Conservation (phyloP, 1,140 invertebrate genomes). For the Globodera rostochiensis region DNA sequence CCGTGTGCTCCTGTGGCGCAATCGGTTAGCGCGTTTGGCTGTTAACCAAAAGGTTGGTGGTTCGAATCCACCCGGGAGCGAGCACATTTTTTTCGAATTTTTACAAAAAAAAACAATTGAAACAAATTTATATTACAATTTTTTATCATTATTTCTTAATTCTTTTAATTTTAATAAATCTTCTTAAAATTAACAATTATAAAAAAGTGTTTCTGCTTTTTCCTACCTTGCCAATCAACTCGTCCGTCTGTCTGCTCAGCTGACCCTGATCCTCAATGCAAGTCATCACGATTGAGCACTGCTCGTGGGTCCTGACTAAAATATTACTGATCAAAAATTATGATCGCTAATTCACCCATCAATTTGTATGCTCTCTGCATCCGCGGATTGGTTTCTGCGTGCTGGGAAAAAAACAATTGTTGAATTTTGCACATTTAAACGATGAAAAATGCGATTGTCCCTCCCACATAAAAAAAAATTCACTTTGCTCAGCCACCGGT, state of each 20-base stretch:
- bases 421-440: no score
- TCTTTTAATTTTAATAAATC: no score
- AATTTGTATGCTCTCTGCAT: constrained; percentile 42
- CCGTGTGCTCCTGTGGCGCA: no score
- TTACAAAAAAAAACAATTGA: no score
- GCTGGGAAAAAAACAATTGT: constrained; percentile 5
- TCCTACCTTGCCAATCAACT: constrained; percentile 30
- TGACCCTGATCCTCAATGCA: constrained; percentile 38
- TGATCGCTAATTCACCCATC: constrained; percentile 12
- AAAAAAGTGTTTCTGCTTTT: neutral
- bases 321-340: neutral
- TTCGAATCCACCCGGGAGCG: no score
- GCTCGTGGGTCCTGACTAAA: constrained; percentile 36
- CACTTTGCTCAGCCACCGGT: constrained; percentile 35
- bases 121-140: no score
- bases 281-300: constrained; percentile 29
- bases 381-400: neutral
- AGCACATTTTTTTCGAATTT: no score
- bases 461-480: neutral
- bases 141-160: no score
- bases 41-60: no score
- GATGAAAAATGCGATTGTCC: no score
- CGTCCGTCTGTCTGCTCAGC: constrained; percentile 30
- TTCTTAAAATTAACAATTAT: no score
- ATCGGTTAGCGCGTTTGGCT: no score